Evolutionary conservation across 2,888 invertebrate species (phyloP), one percentile per base, ranked within the genome.

Genomic region (Pristionchus arcanus): DNA sequence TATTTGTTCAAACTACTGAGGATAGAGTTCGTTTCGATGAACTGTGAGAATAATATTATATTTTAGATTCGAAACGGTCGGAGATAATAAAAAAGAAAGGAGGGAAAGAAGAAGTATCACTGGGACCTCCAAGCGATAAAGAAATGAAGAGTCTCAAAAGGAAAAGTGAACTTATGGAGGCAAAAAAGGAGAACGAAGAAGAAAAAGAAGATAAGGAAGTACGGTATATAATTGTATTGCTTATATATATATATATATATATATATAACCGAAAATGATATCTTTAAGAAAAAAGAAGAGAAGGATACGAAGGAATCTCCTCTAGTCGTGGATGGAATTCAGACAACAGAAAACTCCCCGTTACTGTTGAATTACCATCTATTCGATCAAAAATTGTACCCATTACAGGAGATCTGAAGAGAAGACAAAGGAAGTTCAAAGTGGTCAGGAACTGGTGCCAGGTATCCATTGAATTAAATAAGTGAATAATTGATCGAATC

Each of bases 101-200:
- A 7, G 15, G 49, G 13, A 28, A 37, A 7, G 55, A 84, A 55
- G 84, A 84, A 15, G 55, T 19, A 0, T 77, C 77, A n/a, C 31
- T 84, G 31, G 55, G 84, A 9, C 84, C 84, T 84, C 84, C 84
- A 0, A 84, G 84, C 21, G 55, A 59, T 42, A 84, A 55, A 49
- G 84, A 84, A 55, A 84, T 84, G 84, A 31, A 84, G 55, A 84
- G 21, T 55, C 55, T 59, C 84, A 84, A 84, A 55, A 59, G 55
- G 28, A 59, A 55, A 55, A 59, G 53, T 53, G 84, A 84, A 31
- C 31, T 42, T 55, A 84, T 84, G 7, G 55, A 53, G n/a, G 84
- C 28, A 21, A 42, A 84, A 19, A 84, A 84, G 31, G 42, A 84
- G 42, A 55, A 37, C 9, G 84, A 84, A 28, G 55, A 84, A 49